Evolutionary conservation across 92 coral and sea anemone species (phyloP).

Genomic region (Heliopora coerulea): DNA sequence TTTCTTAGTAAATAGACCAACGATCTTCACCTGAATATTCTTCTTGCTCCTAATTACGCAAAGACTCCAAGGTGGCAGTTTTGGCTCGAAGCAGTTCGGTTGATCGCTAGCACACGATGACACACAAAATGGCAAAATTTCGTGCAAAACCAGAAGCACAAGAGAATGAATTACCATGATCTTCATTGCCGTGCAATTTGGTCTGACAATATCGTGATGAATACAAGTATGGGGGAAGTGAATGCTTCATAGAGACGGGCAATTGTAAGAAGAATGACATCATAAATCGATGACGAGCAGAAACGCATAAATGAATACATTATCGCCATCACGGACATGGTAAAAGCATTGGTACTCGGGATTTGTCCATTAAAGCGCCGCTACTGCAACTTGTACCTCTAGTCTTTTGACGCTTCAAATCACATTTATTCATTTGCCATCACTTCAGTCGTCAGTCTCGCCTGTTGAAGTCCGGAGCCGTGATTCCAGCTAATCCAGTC

Average conservation of each 20-base stretch:
- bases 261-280: neutral
- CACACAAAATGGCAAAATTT: neutral
- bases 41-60: neutral
- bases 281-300: slow-evolving; percentile 22
- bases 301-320: slow-evolving; percentile 24
- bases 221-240: too few species aligned
- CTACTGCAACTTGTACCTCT: too few species aligned
- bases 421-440: too few species aligned
- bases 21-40: slow-evolving; percentile 7
- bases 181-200: neutral
- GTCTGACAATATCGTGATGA: neutral
- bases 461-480: too few species aligned
- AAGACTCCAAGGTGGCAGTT: neutral
- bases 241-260: too few species aligned
- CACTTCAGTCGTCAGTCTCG: too few species aligned
- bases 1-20: neutral
- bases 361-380: too few species aligned
- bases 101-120: neutral
- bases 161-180: neutral
- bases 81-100: neutral
- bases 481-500: too few species aligned
- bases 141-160: neutral
- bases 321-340: slow-evolving; percentile 6
- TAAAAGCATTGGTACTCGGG: too few species aligned
- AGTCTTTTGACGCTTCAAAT: too few species aligned